These are phyloP conservation scores for Agrotis ipsilon DNA, from an alignment of 2,888 invertebrate genomes.

Conservation along the genomic window DNA sequence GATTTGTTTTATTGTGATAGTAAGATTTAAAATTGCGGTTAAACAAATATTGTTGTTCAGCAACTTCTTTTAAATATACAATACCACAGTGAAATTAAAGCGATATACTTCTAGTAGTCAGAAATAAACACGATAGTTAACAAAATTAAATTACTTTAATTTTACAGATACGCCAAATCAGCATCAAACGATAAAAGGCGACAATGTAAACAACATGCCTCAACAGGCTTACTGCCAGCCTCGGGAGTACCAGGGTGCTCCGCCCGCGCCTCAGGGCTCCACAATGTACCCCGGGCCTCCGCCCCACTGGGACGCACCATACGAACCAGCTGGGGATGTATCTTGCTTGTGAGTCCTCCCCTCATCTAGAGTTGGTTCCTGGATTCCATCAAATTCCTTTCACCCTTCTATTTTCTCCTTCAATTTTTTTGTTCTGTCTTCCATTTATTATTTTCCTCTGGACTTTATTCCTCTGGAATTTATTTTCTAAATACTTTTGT, in stretches of 20 bases:
- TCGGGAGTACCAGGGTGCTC: constrained; percentile 83
- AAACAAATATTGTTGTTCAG: background rate
- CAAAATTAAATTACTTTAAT: constrained; percentile 70
- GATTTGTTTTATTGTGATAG: background rate
- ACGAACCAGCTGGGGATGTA: constrained; percentile 89
- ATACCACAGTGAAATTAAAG: background rate
- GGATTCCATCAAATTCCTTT: constrained; percentile 69
- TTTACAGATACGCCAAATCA: constrained; percentile 88
- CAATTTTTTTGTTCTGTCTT: constrained; percentile 12
- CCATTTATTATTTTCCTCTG: constrained; percentile 20
- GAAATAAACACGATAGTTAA: constrained; percentile 12
- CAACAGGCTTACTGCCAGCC: constrained; percentile 84
- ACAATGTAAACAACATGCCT: constrained; percentile 91
- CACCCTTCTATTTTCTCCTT: constrained; percentile 48
- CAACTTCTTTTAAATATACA: background rate
- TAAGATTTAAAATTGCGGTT: background rate
- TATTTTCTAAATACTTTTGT: constrained; percentile 6
- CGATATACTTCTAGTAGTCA: too few species aligned
- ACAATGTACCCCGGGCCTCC: constrained; percentile 82
- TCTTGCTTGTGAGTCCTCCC: constrained; percentile 91
- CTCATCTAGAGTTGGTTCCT: constrained; percentile 79
- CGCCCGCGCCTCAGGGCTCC: constrained; percentile 77
- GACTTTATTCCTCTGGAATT: background rate
- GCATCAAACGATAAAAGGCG: constrained; percentile 86
- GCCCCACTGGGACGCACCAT: constrained; percentile 85